Base-by-base conservation (phyloP, 2,113 vertebrate genomes). In the Psittacula cyanocephala region DNA sequence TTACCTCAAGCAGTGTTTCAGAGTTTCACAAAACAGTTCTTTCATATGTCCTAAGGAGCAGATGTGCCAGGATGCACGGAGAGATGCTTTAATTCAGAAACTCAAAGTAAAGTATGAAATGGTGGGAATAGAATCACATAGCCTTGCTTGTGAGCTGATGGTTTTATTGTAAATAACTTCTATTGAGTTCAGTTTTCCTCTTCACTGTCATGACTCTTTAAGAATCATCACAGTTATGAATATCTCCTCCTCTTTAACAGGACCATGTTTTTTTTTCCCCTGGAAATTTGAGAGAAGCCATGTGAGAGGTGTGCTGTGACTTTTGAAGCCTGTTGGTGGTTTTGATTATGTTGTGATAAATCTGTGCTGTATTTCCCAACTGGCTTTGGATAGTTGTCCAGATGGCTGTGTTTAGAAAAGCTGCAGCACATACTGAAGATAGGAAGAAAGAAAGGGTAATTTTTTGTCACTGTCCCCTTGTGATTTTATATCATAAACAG, bases 281-380 rank as follows among this genome's bases (percentile, higher is more conserved):
- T 85, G 22, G n/a, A 83, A 88, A 86, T 83, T 52, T 86, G 44
- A 93, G 53, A 74, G 10, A 77, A 93, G 57, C 28, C 24, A 7
- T 74, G 72, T 90, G 41, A 91, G 75, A 84, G 28, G 19, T 77
- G 18, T 86, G 55, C 41, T 74, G 2, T 47, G 74, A 46, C 59
- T 93, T 90, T 25, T 78, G 88, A 67, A 77, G n/a, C 59, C 89
- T 94, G n/a, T 86, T 81, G 67, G 55, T 62, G 13, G 2, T 49
- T 95, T 83, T 92, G 60, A 44, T 60, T 90, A 6, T 53, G 88
- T 77, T 81, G 68, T 83, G 44, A 90, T 41, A 88, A 88, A 90
- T 74, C 17, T 0, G 1, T 86, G 27, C 19, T 88, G 0, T 93
- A 80, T 94, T 88, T 92, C 76, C 72, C 80, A 81, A 39, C 37